Percentiles rank a stretch among this genome's conserved stretches.
Conservation (phyloP, 2,888 invertebrate species). For the Lepeophtheirus nordmannii region DNA sequence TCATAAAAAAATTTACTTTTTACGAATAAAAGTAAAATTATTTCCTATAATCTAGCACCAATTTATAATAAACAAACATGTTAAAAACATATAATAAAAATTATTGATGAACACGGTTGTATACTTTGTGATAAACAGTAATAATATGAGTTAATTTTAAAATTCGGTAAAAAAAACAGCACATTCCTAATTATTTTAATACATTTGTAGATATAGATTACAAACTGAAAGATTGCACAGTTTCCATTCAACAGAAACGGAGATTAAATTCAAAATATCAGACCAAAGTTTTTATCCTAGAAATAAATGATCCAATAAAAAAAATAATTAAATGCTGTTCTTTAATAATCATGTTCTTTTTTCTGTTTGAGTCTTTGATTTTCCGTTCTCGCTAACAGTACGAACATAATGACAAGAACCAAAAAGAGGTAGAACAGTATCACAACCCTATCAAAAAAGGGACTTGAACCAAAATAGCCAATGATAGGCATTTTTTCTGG, state of each 20-base stretch:
- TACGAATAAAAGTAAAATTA: no score
- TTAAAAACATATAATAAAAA: no score
- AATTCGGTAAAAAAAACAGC: no score
- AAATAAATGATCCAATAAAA: background rate
- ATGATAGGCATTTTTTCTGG: conserved; percentile 15
- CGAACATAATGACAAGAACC: conserved; percentile 16
- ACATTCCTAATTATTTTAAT: no score
- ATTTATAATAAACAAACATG: no score
- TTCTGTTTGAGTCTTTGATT: background rate
- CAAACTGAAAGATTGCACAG: background rate
- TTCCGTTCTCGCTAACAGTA: conserved; percentile 5
- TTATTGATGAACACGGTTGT: no score
- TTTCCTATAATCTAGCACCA: no score
- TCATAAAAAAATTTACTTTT: no score
- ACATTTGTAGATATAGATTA: no score
- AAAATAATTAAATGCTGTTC: background rate
- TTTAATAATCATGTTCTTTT: background rate
- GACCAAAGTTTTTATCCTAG: background rate
- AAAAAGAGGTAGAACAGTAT: conserved; percentile 14
- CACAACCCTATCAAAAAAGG: conserved; percentile 7
- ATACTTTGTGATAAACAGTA: no score
- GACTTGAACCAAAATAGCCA: background rate
- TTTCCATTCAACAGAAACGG: no score
- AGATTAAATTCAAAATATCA: background rate
- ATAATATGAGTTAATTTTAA: no score